Evolutionary conservation across 2,797 vertebrate genomes (phyloP).

Genomic region (Bradypodion pumilum): DNA sequence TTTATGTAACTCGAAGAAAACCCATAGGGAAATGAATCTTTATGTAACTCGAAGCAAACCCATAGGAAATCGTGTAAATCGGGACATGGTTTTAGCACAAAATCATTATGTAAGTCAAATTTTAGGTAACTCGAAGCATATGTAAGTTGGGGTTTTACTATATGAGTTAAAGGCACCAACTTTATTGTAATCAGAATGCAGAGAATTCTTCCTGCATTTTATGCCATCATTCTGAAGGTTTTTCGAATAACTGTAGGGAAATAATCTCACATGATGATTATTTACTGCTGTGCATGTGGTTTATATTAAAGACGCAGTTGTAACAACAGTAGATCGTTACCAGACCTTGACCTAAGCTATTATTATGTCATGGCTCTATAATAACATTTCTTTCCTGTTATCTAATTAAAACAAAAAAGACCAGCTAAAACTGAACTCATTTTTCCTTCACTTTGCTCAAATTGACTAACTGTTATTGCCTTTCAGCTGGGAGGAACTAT

Average conservation of each 20-base stretch:
- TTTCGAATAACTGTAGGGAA: background rate
- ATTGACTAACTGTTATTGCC: constrained; percentile 13
- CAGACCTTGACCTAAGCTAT: background rate
- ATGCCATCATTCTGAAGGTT: constrained; percentile 15
- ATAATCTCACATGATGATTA: background rate
- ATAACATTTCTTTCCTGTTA: background rate
- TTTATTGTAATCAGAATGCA: background rate
- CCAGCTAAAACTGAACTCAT: background rate
- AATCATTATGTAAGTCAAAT: too few species aligned
- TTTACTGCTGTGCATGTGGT: background rate
- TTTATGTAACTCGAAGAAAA: too few species aligned
- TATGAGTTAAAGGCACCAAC: rapidly evolving
- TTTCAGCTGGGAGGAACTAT: constrained; percentile 81
- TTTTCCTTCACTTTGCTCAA: constrained; percentile 18
- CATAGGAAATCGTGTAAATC: too few species aligned
- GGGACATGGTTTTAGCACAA: too few species aligned
- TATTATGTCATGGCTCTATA: background rate
- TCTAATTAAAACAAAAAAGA: too few species aligned
- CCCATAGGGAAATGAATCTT: too few species aligned
- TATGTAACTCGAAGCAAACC: too few species aligned
- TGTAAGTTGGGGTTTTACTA: too few species aligned
- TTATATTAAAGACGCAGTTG: background rate
- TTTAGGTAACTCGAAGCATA: too few species aligned
- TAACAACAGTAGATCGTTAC: background rate
- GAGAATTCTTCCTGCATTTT: background rate